Percentiles rank a stretch among this genome's conserved stretches.
Conservation (phyloP, 2,888 invertebrate species). For the Cyclophora punctaria region DNA sequence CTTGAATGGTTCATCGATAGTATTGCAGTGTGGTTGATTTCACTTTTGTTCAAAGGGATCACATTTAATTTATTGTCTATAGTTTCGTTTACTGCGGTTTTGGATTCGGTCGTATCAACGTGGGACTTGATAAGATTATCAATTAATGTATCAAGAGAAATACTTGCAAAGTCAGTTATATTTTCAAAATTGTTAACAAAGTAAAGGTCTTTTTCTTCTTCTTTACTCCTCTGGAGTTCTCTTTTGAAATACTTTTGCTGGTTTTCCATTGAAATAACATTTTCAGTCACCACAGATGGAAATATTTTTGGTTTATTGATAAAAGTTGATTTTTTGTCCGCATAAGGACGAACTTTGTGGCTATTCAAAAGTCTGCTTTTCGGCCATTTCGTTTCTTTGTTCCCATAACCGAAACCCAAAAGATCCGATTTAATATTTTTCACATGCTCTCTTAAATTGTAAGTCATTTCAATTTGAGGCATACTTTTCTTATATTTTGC, state of each 20-base stretch:
- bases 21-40: slow-evolving; percentile 12
- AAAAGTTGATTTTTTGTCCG: slow-evolving; percentile 5
- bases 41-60: not conserved
- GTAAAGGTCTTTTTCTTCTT: slow-evolving; percentile 23
- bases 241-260: slow-evolving; percentile 42
- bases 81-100: slow-evolving; percentile 6
- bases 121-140: slow-evolving; percentile 43
- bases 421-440: slow-evolving; percentile 43
- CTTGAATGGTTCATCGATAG: slow-evolving; percentile 28
- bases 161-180: slow-evolving; percentile 21
- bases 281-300: slow-evolving; percentile 16
- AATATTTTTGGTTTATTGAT: slow-evolving; percentile 18
- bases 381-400: slow-evolving; percentile 52
- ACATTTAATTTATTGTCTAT: not conserved
- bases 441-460: slow-evolving; percentile 51
- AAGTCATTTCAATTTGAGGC: slow-evolving; percentile 49
- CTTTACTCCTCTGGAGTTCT: slow-evolving; percentile 33
- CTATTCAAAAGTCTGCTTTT: slow-evolving; percentile 28
- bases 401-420: slow-evolving; percentile 34
- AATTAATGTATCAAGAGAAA: slow-evolving; percentile 45
- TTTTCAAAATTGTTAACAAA: slow-evolving; percentile 27
- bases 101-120: slow-evolving; percentile 24
- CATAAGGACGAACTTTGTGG: slow-evolving; percentile 12
- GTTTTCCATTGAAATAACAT: slow-evolving; percentile 3
- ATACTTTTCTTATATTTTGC: slow-evolving; percentile 40